Conservation (phyloP, 2,888 invertebrate genomes). For the Ischnura elegans region DNA sequence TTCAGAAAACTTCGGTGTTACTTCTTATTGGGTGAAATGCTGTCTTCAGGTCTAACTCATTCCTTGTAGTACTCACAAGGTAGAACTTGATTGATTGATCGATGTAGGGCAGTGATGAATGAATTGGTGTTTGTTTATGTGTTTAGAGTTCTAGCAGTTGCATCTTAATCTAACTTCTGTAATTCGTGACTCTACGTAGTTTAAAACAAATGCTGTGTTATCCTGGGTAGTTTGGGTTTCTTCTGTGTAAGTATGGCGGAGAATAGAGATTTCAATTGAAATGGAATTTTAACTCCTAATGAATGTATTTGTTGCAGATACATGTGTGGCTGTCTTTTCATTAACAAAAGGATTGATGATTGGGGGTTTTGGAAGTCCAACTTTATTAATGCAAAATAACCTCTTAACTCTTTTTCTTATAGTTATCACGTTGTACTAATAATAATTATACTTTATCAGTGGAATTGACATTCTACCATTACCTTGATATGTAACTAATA, state of each 20-base stretch:
- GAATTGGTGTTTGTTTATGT: neutral
- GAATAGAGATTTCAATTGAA: neutral
- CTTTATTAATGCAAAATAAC: neutral
- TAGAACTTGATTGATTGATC: neutral
- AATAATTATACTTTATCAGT: neutral
- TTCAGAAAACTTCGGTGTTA: neutral
- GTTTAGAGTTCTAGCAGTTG: constrained; percentile 41
- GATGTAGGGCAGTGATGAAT: constrained; percentile 50
- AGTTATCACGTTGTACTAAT: neutral
- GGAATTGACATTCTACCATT: neutral
- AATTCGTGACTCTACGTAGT: neutral
- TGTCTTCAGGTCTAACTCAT: constrained; percentile 50
- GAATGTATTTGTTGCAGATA: neutral
- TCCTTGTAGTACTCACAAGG: constrained; percentile 14
- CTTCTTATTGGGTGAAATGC: constrained; percentile 32
- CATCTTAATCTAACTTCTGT: constrained; percentile 38
- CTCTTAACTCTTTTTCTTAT: neutral
- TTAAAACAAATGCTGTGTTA: constrained; percentile 32
- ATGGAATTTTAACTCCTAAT: neutral
- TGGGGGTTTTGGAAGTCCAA: neutral
- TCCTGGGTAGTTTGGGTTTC: neutral
- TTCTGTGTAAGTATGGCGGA: constrained; percentile 1
- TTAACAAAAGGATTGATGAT: neutral
- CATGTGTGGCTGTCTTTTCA: neutral
- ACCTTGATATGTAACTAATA: no score